Base-by-base conservation (phyloP, 2,797 vertebrate species). In the Gadopsis bispinosus region DNA sequence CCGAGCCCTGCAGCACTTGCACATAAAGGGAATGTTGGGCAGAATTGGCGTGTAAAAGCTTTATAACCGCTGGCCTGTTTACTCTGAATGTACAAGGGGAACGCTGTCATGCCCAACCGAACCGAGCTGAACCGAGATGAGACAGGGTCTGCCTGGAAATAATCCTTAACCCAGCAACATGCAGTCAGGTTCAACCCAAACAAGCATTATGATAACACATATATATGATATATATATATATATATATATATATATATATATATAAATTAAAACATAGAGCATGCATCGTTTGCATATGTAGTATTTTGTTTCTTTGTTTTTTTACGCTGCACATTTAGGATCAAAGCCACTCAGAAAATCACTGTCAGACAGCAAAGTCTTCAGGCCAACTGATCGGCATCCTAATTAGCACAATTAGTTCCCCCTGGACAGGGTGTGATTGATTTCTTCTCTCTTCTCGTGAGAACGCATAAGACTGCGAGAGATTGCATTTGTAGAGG, bases 1-100 rank as follows among this genome's bases (percentile, higher is more conserved):
- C 77, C 50, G 78, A 92, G 94, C 93, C 94, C 95, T 94, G 92
- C 93, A 95, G 94, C 94, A 92, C 93, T 94, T 88, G 94, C 90
- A 92, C 94, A 90, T 95, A 95, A 95, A 95, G 94, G 91, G 93
- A 93, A 92, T 89, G 92, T 92, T 91, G 90, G 93, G 83, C 83
- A 87, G 91, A 93, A 95, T 86, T 92, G 94, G 91, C 81, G 91
- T 93, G 95, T 95, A 94, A 96, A 95, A 96, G 94, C 94, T 94
- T 94, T 89, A 93, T 93, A 92, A 94, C 94, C 92, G 89, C 88
- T 78, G 92, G 92, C 90, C 94, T 95, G 94, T 94, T 96, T 95
- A 95, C 94, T 93, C 83, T 31, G 74, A 88, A 83, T 19, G 60
- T 75, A 85, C 84, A 39, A 81, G 83, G 87, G 90, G 89, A 84